Evolutionary conservation across 2,888 invertebrate species (phyloP).

Genomic region (Scaeva pyrastri): DNA sequence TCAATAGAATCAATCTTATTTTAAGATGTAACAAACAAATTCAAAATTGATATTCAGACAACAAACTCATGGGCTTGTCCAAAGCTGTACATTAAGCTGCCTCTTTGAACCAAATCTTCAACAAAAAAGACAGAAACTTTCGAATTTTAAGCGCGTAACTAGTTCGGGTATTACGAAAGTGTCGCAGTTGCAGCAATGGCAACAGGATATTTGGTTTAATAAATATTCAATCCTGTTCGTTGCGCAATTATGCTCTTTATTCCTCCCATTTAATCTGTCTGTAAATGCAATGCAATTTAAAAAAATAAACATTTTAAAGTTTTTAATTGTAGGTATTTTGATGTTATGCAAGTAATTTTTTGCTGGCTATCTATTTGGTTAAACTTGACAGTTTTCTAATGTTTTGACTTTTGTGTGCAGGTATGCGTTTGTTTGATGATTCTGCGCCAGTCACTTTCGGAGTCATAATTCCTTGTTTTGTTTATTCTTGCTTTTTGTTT

Average conservation of each 20-base stretch:
- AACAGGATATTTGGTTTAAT: constrained; percentile 57
- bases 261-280: background rate
- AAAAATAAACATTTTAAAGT: background rate
- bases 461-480: constrained; percentile 5
- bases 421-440: background rate
- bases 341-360: constrained; percentile 41
- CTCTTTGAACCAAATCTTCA: background rate
- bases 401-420: background rate
- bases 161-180: constrained; percentile 60
- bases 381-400: constrained; percentile 44
- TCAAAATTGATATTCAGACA: constrained; percentile 24
- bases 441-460: constrained; percentile 43
- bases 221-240: constrained; percentile 63
- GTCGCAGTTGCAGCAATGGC: constrained; percentile 45
- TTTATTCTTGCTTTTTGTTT: constrained; percentile 15
- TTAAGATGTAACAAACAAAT: background rate
- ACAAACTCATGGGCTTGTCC: constrained; percentile 10
- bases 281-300: background rate
- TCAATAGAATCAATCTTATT: background rate
- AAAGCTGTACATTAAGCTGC: constrained; percentile 19
- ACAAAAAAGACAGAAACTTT: constrained; percentile 52
- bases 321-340: background rate
- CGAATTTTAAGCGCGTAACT: constrained; percentile 63
- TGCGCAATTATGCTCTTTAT: constrained; percentile 44
- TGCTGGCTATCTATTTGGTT: background rate